phyloP scores from a whole-genome alignment of 2,888 invertebrate species.

The Microplitis deprimator region DNA sequence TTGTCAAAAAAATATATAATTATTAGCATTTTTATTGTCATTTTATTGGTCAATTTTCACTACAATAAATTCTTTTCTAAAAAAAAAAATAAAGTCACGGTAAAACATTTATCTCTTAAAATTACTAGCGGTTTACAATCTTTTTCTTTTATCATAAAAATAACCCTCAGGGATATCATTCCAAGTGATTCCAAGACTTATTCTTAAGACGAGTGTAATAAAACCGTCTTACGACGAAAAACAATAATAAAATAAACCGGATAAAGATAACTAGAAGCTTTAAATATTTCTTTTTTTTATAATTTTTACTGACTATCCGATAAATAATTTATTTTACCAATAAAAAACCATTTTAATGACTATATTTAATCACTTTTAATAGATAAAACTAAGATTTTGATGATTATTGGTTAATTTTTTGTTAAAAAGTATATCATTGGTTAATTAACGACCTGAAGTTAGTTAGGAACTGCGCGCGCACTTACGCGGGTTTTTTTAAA shows the following conservation, averaged over 20 bases:
- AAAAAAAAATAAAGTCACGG: background rate
- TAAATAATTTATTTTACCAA: no score
- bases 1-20: background rate
- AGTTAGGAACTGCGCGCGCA: background rate
- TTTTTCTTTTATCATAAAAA: background rate
- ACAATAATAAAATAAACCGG: constrained; percentile 1
- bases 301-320: background rate
- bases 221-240: background rate
- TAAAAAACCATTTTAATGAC: background rate
- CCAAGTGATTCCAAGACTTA: background rate
- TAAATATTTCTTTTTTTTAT: background rate
- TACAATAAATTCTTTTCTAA: background rate
- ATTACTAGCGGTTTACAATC: background rate
- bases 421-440: background rate
- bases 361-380: no score
- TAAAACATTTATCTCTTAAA: background rate
- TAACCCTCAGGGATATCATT: background rate
- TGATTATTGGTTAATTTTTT: background rate
- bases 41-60: background rate
- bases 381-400: no score
- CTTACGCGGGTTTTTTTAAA: background rate
- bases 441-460: background rate
- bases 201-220: background rate
- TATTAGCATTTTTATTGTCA: background rate
- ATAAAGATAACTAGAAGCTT: background rate